Base-by-base conservation (phyloP, 2,113 vertebrate genomes). In the Gadus chalcogrammus region DNA sequence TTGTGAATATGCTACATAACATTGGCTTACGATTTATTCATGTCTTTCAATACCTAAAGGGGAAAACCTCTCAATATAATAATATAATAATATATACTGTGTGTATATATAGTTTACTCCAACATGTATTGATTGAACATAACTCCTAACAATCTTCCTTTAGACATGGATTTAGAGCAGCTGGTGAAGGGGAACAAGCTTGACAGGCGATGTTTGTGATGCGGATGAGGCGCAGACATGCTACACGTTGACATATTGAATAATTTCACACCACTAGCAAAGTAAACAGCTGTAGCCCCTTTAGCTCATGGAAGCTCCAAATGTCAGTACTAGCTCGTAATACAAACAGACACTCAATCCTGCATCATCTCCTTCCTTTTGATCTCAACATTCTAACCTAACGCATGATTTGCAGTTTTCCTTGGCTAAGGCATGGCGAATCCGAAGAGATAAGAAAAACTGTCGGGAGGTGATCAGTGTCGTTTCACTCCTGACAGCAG, bases 251-350 rank as follows among this genome's bases (percentile, higher is more conserved):
- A 68, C 61, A 64, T 35, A n/a, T 22, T 66, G 75, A 74, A 67
- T 79, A 64, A 67, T 70, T 72, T 72, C 69, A 17, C 17, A 17
- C 62, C 67, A 61, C 64, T 55, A 62, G 53, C 68, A 35, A 56
- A 22, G 55, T 22, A 69, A 68, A 73, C 68, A 72, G 59, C 61
- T 55, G 68, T 64, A 56, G 22, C 70, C 70, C 65, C 22, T 38
- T n/a, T 70, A 48, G 61, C 64, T 35, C 4, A 35, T 35, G 31
- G 31, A 35, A 35, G 31, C 31, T 35, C 6, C 31, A 35, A 35
- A 35, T 35, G 31, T 35, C 31, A 35, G 31, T 7, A 35, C 31
- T 24, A 2, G 24, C 24, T 16, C n/a, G 56, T 13, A 31, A 52
- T 52, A 38, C 63, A 72, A 56, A 68, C 18, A 63, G 18, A 76